These are phyloP conservation scores for Neuroscelio doddi DNA, from an alignment of 2,888 invertebrate species.

Conservation along the genomic window DNA sequence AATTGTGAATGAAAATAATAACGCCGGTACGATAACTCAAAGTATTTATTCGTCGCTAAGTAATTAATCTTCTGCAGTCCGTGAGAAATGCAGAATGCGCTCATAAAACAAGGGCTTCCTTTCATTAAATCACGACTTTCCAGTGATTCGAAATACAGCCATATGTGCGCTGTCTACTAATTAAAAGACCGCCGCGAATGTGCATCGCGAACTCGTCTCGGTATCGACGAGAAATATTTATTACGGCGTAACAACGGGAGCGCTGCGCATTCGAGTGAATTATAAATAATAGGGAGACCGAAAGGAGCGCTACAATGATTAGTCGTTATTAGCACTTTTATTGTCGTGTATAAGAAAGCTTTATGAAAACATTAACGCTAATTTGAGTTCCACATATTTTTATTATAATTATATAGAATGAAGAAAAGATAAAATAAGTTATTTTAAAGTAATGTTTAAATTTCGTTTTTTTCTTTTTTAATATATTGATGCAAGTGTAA, in stretches of 20 bases:
- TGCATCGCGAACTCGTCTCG: slow-evolving; percentile 47
- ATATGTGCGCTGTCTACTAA: slow-evolving; percentile 28
- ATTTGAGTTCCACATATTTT: slow-evolving; percentile 56
- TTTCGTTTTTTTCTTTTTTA: too few species aligned
- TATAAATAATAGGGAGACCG: slow-evolving; percentile 56
- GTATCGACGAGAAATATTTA: slow-evolving; percentile 61
- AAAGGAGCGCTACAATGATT: slow-evolving; percentile 47
- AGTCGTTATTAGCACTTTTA: slow-evolving; percentile 64
- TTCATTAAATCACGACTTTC: slow-evolving; percentile 43
- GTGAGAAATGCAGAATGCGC: slow-evolving; percentile 41
- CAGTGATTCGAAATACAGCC: slow-evolving; percentile 41
- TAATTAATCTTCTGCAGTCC: slow-evolving; percentile 25
- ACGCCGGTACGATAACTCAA: slow-evolving; percentile 9
- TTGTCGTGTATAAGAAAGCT: slow-evolving; percentile 62
- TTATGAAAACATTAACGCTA: slow-evolving; percentile 67
- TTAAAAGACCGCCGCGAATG: slow-evolving; percentile 26
- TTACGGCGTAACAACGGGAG: slow-evolving; percentile 55
- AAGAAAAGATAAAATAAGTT: background rate
- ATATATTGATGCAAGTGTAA: too few species aligned
- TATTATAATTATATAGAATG: slow-evolving; percentile 1
- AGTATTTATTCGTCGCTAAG: slow-evolving; percentile 41
- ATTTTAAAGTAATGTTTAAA: too few species aligned
- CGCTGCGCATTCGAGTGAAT: slow-evolving; percentile 46
- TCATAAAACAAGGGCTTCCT: slow-evolving; percentile 45
- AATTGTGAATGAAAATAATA: slow-evolving; percentile 17